These are phyloP conservation scores for Pollenia griseotomentosa DNA, from an alignment of 2,888 invertebrate genomes.

Conservation along the genomic window DNA sequence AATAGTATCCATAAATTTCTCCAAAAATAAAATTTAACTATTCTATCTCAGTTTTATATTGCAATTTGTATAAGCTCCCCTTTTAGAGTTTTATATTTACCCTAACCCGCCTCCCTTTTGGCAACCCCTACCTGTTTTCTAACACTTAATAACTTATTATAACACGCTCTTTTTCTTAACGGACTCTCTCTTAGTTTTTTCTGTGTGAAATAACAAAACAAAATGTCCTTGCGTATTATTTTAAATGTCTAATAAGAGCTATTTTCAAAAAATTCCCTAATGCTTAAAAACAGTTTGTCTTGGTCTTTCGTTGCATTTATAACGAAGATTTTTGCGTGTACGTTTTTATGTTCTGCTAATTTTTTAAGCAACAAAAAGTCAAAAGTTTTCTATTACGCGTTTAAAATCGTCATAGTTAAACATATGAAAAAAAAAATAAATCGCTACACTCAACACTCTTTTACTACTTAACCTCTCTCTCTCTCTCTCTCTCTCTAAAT, in stretches of 20 bases:
- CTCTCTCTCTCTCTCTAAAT: neutral
- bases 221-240: conserved; percentile 63
- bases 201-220: neutral
- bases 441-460: conserved; percentile 27
- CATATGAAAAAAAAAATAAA: neutral
- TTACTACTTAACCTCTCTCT: conserved; percentile 22
- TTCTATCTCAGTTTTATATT: too few species aligned
- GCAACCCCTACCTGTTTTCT: neutral
- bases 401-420: conserved; percentile 36
- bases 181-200: conserved; percentile 14
- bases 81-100: neutral
- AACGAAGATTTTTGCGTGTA: conserved; percentile 73
- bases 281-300: conserved; percentile 79
- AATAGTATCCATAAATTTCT: too few species aligned
- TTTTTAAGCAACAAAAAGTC: conserved; percentile 30
- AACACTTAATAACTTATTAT: neutral
- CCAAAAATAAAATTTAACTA: too few species aligned
- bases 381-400: conserved; percentile 16
- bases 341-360: conserved; percentile 28
- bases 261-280: conserved; percentile 52
- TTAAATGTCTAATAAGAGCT: conserved; percentile 36
- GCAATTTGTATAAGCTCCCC: neutral
- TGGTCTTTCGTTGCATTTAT: conserved; percentile 81
- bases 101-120: neutral
- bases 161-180: neutral